A percentile compares a stretch with the other conserved stretches of the same genome.
phyloP scores from a whole-genome alignment of 2,888 invertebrate species.

The Auanema sp. region DNA sequence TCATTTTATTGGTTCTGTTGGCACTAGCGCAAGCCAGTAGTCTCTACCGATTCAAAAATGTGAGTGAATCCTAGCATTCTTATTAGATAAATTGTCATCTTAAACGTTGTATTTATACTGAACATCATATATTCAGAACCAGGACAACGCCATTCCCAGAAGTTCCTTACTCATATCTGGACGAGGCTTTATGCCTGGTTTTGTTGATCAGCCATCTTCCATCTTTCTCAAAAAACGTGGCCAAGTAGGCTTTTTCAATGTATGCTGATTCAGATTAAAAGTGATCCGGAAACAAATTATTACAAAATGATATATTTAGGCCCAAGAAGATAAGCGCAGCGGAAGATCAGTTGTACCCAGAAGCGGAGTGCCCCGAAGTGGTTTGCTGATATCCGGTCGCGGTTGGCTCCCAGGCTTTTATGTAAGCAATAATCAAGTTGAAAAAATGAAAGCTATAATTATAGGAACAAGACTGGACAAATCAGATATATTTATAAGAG shows the following conservation, averaged over 20 bases:
- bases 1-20: too few species aligned
- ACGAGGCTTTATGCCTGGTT: conserved; percentile 18
- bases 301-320: conserved; percentile 3
- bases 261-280: background rate
- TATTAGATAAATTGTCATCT: too few species aligned
- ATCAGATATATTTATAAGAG: too few species aligned
- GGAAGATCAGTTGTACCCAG: conserved; percentile 15
- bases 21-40: too few species aligned
- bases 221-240: too few species aligned
- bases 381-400: conserved; percentile 42
- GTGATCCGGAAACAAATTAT: background rate
- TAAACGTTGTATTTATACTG: too few species aligned
- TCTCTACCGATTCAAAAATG: too few species aligned
- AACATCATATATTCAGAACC: too few species aligned
- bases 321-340: conserved; percentile 17
- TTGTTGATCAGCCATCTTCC: background rate
- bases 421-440: conserved; percentile 15
- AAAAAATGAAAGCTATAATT: too few species aligned
- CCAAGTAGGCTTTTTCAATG: background rate
- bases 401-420: conserved; percentile 48
- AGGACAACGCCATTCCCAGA: conserved; percentile 12
- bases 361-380: conserved; percentile 29
- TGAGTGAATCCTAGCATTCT: too few species aligned
- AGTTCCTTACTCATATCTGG: conserved; percentile 10
- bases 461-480: too few species aligned